Percentiles rank a stretch among this genome's conserved stretches.
phyloP scores from a whole-genome alignment of 2,797 vertebrate species.

The Diceros bicornis region DNA sequence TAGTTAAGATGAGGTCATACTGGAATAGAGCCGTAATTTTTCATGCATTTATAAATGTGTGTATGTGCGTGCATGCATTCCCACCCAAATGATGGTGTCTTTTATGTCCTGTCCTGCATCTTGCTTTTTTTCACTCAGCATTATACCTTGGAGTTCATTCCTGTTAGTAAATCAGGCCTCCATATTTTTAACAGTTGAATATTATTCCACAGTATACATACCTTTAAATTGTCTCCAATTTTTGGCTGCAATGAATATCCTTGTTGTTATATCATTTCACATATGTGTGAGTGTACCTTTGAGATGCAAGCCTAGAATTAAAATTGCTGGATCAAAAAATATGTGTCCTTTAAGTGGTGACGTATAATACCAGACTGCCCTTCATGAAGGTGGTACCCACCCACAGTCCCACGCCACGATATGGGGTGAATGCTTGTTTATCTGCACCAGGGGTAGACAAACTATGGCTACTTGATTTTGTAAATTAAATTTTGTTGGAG shows the following conservation, averaged over 20 bases:
- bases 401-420: background rate
- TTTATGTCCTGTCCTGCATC: background rate
- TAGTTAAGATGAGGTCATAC: background rate
- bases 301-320: background rate
- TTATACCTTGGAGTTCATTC: background rate
- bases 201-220: background rate
- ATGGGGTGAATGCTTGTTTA: background rate
- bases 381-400: background rate
- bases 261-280: background rate
- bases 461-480: background rate
- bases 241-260: background rate
- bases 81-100: background rate
- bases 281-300: background rate
- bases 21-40: background rate
- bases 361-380: background rate
- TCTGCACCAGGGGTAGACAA: background rate
- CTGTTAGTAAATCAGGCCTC: background rate
- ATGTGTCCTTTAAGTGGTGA: background rate
- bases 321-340: background rate
- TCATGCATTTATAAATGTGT: background rate
- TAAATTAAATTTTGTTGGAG: background rate
- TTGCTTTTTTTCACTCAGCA: background rate
- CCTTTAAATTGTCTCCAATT: background rate
- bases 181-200: background rate
- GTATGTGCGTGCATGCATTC: background rate